These are phyloP conservation scores for Stylophora pistillata DNA, from an alignment of 64 coral and sea anemone species.

Conservation along the genomic window DNA sequence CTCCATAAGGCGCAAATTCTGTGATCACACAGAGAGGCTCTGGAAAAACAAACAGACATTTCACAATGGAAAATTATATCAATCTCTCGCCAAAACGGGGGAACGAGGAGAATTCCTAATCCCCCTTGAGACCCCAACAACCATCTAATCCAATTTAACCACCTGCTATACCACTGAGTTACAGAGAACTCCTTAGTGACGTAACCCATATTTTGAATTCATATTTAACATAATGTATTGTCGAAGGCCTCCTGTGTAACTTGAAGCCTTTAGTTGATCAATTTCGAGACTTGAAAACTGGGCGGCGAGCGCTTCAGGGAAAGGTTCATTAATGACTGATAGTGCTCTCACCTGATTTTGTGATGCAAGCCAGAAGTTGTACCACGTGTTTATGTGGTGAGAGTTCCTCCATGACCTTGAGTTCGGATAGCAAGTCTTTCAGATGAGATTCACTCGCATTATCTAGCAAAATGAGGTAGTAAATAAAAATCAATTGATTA, in stretches of 20 bases:
- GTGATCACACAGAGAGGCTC: constrained; percentile 44
- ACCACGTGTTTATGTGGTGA: constrained; percentile 43
- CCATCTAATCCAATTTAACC: neutral
- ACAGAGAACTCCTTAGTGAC: no score
- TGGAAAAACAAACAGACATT: neutral
- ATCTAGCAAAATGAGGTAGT: neutral
- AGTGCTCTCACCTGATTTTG: neutral
- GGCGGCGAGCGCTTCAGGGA: no score
- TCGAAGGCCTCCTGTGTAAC: no score
- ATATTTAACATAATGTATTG: no score
- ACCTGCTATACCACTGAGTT: no score
- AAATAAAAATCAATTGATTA: neutral
- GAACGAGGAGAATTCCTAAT: neutral
- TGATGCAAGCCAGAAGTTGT: constrained; percentile 27
- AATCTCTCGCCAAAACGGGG: no score
- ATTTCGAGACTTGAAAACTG: no score
- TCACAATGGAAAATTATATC: neutral
- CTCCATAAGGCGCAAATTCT: constrained; percentile 70
- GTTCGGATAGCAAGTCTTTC: constrained; percentile 42
- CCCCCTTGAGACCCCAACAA: neutral
- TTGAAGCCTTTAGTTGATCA: no score
- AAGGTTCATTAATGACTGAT: neutral
- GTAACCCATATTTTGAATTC: no score
- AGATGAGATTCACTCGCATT: neutral
- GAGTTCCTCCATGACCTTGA: constrained; percentile 6